Evolutionary conservation across 2,888 invertebrate genomes (phyloP).

Genomic region (Mythimna impura): DNA sequence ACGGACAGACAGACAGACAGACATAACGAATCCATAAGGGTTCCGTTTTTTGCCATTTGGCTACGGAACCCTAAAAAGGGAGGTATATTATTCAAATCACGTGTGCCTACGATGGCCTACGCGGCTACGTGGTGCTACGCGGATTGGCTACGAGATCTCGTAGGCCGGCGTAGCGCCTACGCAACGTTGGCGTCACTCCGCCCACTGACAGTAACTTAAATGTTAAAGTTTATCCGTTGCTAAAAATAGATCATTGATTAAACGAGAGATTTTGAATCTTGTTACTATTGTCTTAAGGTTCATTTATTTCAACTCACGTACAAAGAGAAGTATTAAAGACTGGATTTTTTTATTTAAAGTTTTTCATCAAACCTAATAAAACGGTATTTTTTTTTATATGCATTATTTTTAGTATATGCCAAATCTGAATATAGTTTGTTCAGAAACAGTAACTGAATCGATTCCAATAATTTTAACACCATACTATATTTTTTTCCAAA

Average conservation of each 20-base stretch:
- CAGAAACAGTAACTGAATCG: too few species aligned
- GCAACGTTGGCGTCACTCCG: constrained; percentile 58
- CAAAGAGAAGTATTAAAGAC: too few species aligned
- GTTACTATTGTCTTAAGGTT: neutral
- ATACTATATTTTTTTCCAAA: too few species aligned
- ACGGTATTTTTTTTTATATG: too few species aligned
- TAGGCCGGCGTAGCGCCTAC: constrained; percentile 65
- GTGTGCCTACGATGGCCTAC: constrained; percentile 51
- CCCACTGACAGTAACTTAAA: constrained; percentile 37
- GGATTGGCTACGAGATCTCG: constrained; percentile 61
- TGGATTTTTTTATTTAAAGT: neutral
- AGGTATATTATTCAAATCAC: constrained; percentile 48
- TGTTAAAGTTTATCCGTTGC: constrained; percentile 23
- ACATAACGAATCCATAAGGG: too few species aligned
- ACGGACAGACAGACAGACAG: too few species aligned
- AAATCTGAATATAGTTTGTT: too few species aligned
- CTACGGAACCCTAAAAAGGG: constrained; percentile 29
- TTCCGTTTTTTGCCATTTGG: too few species aligned
- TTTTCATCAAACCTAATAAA: too few species aligned
- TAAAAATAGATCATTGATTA: constrained; percentile 28
- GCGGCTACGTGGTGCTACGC: constrained; percentile 56
- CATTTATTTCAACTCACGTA: neutral
- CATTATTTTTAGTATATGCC: too few species aligned
- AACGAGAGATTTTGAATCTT: neutral
- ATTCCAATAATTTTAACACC: too few species aligned